Conservation (phyloP, 2,797 vertebrate species). For the Enteromius radiatus region DNA sequence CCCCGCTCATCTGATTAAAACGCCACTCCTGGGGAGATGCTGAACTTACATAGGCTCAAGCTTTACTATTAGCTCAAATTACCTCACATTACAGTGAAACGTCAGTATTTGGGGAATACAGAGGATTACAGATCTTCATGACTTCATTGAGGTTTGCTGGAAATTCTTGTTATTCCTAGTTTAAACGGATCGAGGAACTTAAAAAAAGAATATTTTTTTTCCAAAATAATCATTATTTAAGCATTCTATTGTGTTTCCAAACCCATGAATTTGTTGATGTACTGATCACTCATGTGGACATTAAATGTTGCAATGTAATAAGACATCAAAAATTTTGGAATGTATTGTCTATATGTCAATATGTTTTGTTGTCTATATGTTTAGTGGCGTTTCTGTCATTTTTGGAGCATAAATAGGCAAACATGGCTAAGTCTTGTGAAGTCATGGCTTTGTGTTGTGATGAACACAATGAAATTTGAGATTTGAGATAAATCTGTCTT, state of each 20-base stretch:
- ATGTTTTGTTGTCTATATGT: not conserved
- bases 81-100: constrained; percentile 58
- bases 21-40: constrained; percentile 60
- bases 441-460: not conserved
- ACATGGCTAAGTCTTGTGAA: not conserved
- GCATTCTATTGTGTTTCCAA: not conserved
- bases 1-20: constrained; percentile 63
- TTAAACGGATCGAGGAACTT: not conserved
- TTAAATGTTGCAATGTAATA: not conserved
- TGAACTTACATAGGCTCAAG: constrained; percentile 51
- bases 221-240: not conserved
- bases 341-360: not conserved
- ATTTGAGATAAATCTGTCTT: not conserved
- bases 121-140: constrained; percentile 57
- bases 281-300: not conserved
- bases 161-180: constrained; percentile 20
- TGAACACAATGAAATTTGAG: not conserved
- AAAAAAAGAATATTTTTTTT: not conserved
- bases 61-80: constrained; percentile 60
- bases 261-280: not conserved
- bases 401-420: not conserved
- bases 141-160: constrained; percentile 46
- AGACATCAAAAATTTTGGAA: not conserved
- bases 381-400: not conserved
- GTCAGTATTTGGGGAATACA: constrained; percentile 47